Conservation (phyloP, 2,888 invertebrate genomes). For the Polymixis flavicincta region DNA sequence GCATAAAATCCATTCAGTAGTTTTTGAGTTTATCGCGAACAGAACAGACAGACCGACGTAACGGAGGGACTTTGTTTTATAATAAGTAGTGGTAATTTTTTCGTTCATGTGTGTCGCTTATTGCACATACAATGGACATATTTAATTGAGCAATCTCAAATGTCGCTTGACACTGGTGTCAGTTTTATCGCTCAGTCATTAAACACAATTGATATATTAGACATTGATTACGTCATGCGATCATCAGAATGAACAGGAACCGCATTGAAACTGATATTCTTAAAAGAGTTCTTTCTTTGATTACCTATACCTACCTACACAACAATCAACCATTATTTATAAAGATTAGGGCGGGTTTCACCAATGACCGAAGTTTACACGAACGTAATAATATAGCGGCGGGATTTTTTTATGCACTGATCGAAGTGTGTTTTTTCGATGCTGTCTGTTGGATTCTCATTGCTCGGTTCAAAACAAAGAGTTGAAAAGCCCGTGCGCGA, state of each 20-base stretch:
- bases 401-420: too few species aligned
- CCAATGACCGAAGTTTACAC: neutral
- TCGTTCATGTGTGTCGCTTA: slow-evolving; percentile 7
- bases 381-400: too few species aligned
- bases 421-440: too few species aligned
- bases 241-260: slow-evolving; percentile 38
- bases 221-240: slow-evolving; percentile 62
- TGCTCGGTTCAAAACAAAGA: too few species aligned
- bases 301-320: neutral
- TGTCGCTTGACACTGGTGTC: slow-evolving; percentile 72
- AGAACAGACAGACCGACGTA: too few species aligned
- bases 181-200: slow-evolving; percentile 68
- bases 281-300: slow-evolving; percentile 1
- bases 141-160: slow-evolving; percentile 65
- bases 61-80: too few species aligned
- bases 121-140: slow-evolving; percentile 16
- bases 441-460: too few species aligned
- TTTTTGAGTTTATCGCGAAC: too few species aligned
- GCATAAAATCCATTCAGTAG: too few species aligned
- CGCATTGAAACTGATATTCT: slow-evolving; percentile 34
- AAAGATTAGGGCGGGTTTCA: neutral
- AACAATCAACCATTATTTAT: neutral
- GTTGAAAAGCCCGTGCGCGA: too few species aligned
- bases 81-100: neutral
- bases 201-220: slow-evolving; percentile 66